Base-by-base conservation (phyloP, 2,888 invertebrate species). In the Fragum fragum region DNA sequence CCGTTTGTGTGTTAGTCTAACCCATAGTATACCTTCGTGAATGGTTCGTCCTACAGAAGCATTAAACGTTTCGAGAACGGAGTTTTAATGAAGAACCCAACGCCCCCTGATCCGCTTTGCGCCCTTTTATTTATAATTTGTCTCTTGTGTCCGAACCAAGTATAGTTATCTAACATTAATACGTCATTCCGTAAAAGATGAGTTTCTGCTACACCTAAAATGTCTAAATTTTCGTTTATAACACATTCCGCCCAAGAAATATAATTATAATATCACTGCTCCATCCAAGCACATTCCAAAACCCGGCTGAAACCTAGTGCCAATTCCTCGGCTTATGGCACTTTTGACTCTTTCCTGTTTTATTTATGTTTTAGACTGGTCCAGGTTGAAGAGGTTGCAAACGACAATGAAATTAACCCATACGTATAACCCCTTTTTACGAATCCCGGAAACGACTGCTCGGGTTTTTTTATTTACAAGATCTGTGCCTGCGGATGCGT, bases 141-240 rank as follows among this genome's bases (percentile, higher is more conserved):
- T 53, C 79, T 42, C 18, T 79, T 79, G 32, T 52, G 47, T 36
- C 80, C 66, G 36, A 36, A 66, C 66, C 66, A 66, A 16, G 6
- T 21, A 39, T 66, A 66, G 3, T 21, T 21, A 66, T 66, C 39
- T n/a, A 66, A 11, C 14, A 3, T 36, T 14, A 66, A 36, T 14
- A 66, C 39, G 11, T 32, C 66, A 23, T 61, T n/a, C 5, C 28
- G 14, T 16, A 57, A 9, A 57, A 57, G 18, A 23, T 57, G 57
- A n/a, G 26, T 28, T 28, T 63, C 63, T 23, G 63, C 63, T 29
- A n/a, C n/a, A n/a, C n/a, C n/a, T n/a, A n/a, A n/a, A n/a, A n/a
- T n/a, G n/a, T n/a, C n/a, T n/a, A n/a, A n/a, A n/a, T n/a, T n/a
- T n/a, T n/a, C n/a, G n/a, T n/a, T n/a, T n/a, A n/a, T n/a, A n/a